Base-by-base conservation (phyloP, 2,113 vertebrate genomes). In the Dunckerocampus dactyliophorus region DNA sequence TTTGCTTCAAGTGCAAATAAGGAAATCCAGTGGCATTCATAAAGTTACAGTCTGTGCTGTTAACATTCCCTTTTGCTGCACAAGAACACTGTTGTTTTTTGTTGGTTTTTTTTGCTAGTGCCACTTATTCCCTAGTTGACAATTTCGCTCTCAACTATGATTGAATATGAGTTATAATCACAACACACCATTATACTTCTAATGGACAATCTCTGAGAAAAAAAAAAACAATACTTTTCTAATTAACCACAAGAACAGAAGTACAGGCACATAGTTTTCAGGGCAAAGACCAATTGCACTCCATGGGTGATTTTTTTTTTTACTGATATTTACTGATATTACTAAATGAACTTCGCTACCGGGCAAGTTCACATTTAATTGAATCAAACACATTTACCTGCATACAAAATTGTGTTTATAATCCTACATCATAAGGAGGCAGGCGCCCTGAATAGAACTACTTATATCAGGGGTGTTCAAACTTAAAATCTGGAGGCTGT, bases 311-410 rank as follows among this genome's bases (percentile, higher is more conserved):
- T 17, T 11, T 34, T 34, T 34, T 34, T 34, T 34, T 34, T 34
- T 34, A 34, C 6, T 34, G 31, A 34, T 7, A 5, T 34, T 2
- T n/a, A n/a, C n/a, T 8, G 31, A 34, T 34, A 34, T 34, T 34
- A 34, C 4, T 14, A 53, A 53, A 11, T 53, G 51, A 53, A 53
- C 16, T 4, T 31, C 12, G 24, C 51, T 31, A 53, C 15, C 9
- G 24, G 51, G 22, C 51, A 10, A 53, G 24, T 9, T 31, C 31
- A 17, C 3, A 31, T 31, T 53, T 17, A 53, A 53, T n/a, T 15
- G 24, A 53, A 28, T 53, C 51, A 53, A 53, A 53, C 51, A 11
- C 51, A 31, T n/a, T 28, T 53, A 28, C 24, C 51, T 34, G 15
- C 17, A 34, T n/a, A 7, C 3, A 8, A 53, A 53, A 31, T 34